Conservation (phyloP, 1,140 invertebrate species). For the Drosophila murphyi region DNA sequence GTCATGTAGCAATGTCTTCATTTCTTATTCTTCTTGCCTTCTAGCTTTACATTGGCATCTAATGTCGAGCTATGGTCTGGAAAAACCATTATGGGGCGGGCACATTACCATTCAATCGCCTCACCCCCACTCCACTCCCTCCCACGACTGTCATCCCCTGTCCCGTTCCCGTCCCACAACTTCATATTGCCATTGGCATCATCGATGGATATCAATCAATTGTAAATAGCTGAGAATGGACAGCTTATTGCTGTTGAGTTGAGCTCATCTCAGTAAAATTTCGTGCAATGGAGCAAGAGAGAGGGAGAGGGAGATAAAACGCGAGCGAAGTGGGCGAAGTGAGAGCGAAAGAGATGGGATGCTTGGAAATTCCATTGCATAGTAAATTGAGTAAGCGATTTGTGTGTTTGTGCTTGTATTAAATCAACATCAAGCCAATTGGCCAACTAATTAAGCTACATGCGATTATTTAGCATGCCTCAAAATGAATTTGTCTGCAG, state of each 20-base stretch:
- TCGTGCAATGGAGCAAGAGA: neutral
- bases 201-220: slow-evolving; percentile 34
- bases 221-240: slow-evolving; percentile 37
- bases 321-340: neutral
- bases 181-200: neutral
- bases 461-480: slow-evolving; percentile 13
- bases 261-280: neutral
- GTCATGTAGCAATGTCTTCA: slow-evolving; percentile 71
- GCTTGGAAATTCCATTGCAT: slow-evolving; percentile 23
- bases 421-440: slow-evolving; percentile 42
- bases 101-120: neutral
- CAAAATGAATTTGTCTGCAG: slow-evolving; percentile 33
- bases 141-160: no score
- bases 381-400: slow-evolving; percentile 47
- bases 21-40: slow-evolving; percentile 30
- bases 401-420: slow-evolving; percentile 12
- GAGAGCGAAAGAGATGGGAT: neutral
- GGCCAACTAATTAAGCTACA: slow-evolving; percentile 54
- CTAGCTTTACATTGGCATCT: slow-evolving; percentile 31
- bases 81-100: neutral
- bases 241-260: slow-evolving; percentile 5
- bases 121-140: no score
- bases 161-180: no score
- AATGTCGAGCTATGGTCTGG: slow-evolving; percentile 1
- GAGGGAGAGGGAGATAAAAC: neutral